These are phyloP conservation scores for Reinhardtius hippoglossoides DNA, from an alignment of 2,113 vertebrate genomes.

Conservation along the genomic window DNA sequence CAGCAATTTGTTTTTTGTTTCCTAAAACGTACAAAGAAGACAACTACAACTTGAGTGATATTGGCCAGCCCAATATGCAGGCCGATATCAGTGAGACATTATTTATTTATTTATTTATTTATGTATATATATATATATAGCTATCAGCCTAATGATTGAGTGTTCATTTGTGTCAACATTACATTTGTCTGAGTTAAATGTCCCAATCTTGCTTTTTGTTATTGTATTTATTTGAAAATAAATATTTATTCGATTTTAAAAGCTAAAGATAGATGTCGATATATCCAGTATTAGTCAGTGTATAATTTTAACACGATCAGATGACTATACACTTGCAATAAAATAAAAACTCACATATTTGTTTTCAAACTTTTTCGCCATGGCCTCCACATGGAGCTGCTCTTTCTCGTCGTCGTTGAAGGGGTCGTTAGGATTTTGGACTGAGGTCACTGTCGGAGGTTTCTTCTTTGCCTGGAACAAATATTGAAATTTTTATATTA, in stretches of 20 bases:
- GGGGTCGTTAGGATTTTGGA: constrained; percentile 80
- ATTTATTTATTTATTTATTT: background rate
- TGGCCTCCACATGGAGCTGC: constrained; percentile 88
- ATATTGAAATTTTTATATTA: background rate
- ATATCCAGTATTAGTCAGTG: background rate
- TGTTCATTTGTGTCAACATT: background rate
- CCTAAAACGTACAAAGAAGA: background rate
- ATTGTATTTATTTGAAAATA: background rate
- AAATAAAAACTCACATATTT: constrained; percentile 93
- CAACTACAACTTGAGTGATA: background rate
- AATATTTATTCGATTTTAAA: background rate
- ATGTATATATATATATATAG: background rate
- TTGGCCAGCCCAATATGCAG: background rate
- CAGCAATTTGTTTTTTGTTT: background rate
- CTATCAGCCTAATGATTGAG: background rate
- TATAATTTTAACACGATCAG: background rate
- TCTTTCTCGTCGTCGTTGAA: constrained; percentile 90
- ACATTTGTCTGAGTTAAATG: background rate
- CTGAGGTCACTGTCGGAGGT: constrained; percentile 29
- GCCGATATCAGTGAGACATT: background rate
- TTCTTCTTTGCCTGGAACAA: constrained; percentile 70
- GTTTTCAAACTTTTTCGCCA: constrained; percentile 96
- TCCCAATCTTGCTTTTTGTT: background rate
- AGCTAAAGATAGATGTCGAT: no score
- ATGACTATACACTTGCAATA: background rate